Evolutionary conservation across 2,888 invertebrate species (phyloP).

Genomic region (Morinoia aosen): DNA sequence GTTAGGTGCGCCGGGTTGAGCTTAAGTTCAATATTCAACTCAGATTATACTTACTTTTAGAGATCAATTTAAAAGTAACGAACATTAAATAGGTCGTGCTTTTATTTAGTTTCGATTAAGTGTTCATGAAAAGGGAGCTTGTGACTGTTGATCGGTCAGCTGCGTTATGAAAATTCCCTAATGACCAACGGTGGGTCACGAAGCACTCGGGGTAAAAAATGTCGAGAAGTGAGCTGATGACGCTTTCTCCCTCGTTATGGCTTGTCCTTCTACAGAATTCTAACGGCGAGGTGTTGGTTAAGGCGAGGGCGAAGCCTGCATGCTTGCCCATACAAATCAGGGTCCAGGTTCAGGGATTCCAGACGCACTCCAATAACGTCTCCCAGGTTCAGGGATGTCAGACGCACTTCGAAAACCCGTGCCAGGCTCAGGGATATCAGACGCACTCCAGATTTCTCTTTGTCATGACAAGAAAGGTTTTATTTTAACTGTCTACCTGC

Average conservation of each 20-base stretch:
- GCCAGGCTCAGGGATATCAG: neutral
- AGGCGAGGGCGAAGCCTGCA: neutral
- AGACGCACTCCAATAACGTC: neutral
- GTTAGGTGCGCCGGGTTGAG: too few species aligned
- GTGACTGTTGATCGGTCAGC: too few species aligned
- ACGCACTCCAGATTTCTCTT: neutral
- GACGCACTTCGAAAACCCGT: neutral
- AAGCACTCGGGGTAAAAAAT: neutral
- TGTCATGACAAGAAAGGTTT: neutral
- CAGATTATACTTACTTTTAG: too few species aligned
- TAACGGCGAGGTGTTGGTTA: neutral
- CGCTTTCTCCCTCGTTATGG: neutral
- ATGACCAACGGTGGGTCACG: too few species aligned
- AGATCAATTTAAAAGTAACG: too few species aligned
- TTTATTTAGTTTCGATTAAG: too few species aligned
- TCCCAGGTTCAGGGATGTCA: neutral
- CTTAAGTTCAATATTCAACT: too few species aligned
- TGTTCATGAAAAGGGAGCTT: too few species aligned
- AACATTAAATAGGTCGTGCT: too few species aligned
- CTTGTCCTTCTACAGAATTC: neutral
- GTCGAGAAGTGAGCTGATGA: neutral
- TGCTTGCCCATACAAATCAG: neutral
- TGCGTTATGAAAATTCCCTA: too few species aligned
- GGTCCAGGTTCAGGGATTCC: neutral
- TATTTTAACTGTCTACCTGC: neutral